phyloP scores from a whole-genome alignment of 2,888 invertebrate species.

The Leptopterna dolabrata region DNA sequence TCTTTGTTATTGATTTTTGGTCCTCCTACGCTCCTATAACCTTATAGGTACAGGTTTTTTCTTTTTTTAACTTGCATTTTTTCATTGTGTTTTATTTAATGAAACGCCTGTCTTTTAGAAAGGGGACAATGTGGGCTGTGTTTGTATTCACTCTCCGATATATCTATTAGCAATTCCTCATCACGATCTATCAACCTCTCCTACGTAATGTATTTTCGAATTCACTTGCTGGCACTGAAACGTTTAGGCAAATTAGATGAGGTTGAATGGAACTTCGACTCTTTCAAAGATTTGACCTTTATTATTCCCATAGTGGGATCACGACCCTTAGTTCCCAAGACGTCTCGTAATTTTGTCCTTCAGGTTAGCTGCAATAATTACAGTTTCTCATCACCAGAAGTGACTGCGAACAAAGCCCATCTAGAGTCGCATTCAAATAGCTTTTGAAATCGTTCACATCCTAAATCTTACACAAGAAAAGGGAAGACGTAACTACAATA shows the following conservation, averaged over 20 bases:
- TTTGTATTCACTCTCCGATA: slow-evolving; percentile 51
- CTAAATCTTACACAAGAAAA: not conserved
- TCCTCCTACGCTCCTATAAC: slow-evolving; percentile 42
- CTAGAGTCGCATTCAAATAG: too few relatives aligned
- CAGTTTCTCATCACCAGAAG: not conserved
- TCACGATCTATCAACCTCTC: slow-evolving; percentile 40
- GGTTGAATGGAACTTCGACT: slow-evolving; percentile 32
- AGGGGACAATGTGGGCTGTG: slow-evolving; percentile 48
- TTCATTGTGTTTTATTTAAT: slow-evolving; percentile 32
- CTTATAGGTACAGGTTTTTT: slow-evolving; percentile 11
- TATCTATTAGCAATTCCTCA: slow-evolving; percentile 54
- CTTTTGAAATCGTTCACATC: not conserved
- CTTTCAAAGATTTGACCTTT: slow-evolving; percentile 41
- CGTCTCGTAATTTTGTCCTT: slow-evolving; percentile 15
- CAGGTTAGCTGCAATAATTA: slow-evolving; percentile 19
- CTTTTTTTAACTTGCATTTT: not conserved
- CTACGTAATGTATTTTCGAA: slow-evolving; percentile 22
- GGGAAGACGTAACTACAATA: too few relatives aligned
- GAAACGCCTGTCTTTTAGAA: slow-evolving; percentile 45
- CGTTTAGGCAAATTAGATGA: slow-evolving; percentile 53
- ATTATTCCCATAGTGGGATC: slow-evolving; percentile 43
- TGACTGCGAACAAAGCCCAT: slow-evolving; percentile 10
- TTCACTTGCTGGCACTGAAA: slow-evolving; percentile 20
- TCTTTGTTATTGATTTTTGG: slow-evolving; percentile 52
- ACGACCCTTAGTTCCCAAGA: slow-evolving; percentile 42